These are phyloP conservation scores for Sceliomorpha sp. DNA, from an alignment of 2,888 invertebrate genomes.

Conservation along the genomic window DNA sequence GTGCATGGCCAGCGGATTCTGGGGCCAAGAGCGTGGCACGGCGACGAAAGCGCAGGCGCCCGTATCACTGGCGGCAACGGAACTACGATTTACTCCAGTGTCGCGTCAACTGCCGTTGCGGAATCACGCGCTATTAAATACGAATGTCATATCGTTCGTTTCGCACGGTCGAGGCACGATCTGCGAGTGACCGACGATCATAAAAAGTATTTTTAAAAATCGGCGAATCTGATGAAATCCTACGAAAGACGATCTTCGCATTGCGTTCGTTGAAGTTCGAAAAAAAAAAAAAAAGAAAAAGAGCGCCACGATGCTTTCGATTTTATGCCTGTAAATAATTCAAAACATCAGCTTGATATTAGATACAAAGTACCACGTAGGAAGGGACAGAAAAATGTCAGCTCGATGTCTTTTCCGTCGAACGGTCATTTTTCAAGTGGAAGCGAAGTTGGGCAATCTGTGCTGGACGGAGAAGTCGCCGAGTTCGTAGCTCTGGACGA, in stretches of 20 bases:
- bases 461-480: slow-evolving; percentile 1
- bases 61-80: slow-evolving; percentile 65
- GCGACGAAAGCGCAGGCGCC: slow-evolving; percentile 71
- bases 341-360: too few relatives aligned
- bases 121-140: slow-evolving; percentile 60
- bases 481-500: neutral
- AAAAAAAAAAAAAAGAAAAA: too few relatives aligned
- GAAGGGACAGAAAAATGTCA: slow-evolving; percentile 1
- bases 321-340: too few relatives aligned
- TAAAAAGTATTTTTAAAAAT: too few relatives aligned
- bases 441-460: neutral
- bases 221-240: too few relatives aligned
- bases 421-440: slow-evolving; percentile 21
- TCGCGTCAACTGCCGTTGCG: slow-evolving; percentile 75
- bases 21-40: slow-evolving; percentile 29
- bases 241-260: too few relatives aligned
- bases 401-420: slow-evolving; percentile 8
- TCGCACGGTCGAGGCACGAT: too few relatives aligned
- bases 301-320: too few relatives aligned
- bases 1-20: slow-evolving; percentile 19
- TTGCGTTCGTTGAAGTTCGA: too few relatives aligned
- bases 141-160: too few relatives aligned
- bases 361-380: too few relatives aligned
- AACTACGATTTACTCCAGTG: slow-evolving; percentile 70
- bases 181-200: slow-evolving; percentile 2